These are phyloP conservation scores for Ophiodon elongatus DNA, from an alignment of 2,113 vertebrate species.

Conservation along the genomic window DNA sequence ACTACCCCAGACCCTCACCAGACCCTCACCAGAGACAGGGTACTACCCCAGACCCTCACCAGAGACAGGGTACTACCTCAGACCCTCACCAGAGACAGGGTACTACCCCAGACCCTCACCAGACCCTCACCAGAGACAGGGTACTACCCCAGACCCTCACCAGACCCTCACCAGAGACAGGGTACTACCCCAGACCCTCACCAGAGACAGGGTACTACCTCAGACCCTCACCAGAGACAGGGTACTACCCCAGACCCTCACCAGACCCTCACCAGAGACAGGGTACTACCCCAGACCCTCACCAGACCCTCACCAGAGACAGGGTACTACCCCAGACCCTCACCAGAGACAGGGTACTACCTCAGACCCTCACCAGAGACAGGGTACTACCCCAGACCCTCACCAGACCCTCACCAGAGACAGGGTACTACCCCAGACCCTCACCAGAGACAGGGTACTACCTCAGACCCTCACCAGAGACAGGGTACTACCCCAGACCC, in stretches of 20 bases:
- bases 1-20: too few species aligned
- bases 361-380: too few species aligned
- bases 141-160: slow-evolving; percentile 79
- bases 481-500: neutral
- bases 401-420: too few species aligned
- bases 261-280: slow-evolving; percentile 81
- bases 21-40: too few species aligned
- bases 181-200: slow-evolving; percentile 76
- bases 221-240: too few species aligned
- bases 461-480: slow-evolving; percentile 9
- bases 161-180: slow-evolving; percentile 96
- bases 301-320: too few species aligned
- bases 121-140: slow-evolving; percentile 21
- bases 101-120: neutral
- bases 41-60: too few species aligned
- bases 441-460: neutral
- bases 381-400: neutral
- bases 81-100: too few species aligned
- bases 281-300: slow-evolving; percentile 76
- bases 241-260: neutral
- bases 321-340: too few species aligned
- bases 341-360: too few species aligned
- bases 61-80: too few species aligned
- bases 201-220: neutral
- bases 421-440: neutral